phyloP scores from a whole-genome alignment of 2,113 vertebrate species.

The sheep (Ovis aries) region DNA sequence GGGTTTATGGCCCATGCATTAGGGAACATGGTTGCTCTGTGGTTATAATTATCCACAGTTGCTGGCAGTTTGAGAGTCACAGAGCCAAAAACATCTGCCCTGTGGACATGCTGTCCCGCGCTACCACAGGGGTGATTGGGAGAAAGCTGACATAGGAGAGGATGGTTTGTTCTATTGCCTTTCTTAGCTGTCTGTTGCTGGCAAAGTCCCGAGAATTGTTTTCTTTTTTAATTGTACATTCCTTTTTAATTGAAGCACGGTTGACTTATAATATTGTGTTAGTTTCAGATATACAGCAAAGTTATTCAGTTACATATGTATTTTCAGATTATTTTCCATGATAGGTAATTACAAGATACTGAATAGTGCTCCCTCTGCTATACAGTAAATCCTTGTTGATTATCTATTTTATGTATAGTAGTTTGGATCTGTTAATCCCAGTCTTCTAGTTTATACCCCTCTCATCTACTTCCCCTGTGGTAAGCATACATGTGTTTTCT shows the following conservation, averaged over 20 bases:
- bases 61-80: not conserved
- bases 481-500: not conserved
- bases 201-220: not conserved
- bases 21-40: constrained; percentile 55
- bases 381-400: not conserved
- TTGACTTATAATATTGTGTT: not conserved
- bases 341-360: not conserved
- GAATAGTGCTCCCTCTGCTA: not conserved
- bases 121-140: not conserved
- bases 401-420: not conserved
- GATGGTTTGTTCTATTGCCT: not conserved
- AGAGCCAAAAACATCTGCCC: not conserved
- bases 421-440: not conserved
- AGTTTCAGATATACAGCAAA: not conserved
- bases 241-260: not conserved
- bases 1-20: constrained; percentile 78
- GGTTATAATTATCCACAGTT: not conserved
- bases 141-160: not conserved
- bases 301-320: not conserved
- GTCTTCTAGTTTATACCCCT: not conserved
- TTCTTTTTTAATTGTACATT: not conserved
- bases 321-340: not conserved
- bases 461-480: not conserved
- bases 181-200: not conserved
- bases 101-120: not conserved